Evolutionary conservation across 1,140 invertebrate species (phyloP), one percentile per base, ranked within the genome.

Genomic region (Homarus americanus): DNA sequence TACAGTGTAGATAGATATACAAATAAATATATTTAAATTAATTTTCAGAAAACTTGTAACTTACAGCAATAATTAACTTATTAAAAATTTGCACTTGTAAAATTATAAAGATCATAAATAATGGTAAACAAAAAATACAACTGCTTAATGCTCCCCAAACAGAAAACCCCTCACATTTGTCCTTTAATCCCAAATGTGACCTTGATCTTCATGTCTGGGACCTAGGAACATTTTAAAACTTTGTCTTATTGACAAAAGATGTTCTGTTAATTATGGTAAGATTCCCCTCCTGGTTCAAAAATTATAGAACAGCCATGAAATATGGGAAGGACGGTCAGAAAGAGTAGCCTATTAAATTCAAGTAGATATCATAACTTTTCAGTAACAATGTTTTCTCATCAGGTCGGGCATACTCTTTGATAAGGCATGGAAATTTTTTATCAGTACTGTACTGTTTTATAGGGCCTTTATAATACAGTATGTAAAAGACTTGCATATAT

Each of bases 391-490:
- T 69, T 9, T 69, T 5, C 4, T 66, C 9, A 17, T 32, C n/a
- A n/a, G n/a, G n/a, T n/a, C n/a, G n/a, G n/a, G 5, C 28, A 69
- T 28, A 24, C 5, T 28, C n/a, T 69, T 32, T 32, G 28, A 69
- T 5, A 63, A 15, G 24, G 20, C 0, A 63, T 0, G 4, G 24
- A 69, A 69, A 69, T 9, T 32, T 9, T 69, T 32, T 20, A 58
- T n/a, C n/a, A 49, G 5, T 7, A 49, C 12, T 49, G 15, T 7
- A 7, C 44, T 49, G 44, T 7, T 49, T 49, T 69, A 9, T 12
- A 69, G 32, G 63, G n/a, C 63, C 63, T 32, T 69, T 69, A 69
- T 9, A 69, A 63, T 63, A n/a, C n/a, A n/a, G n/a, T 63, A 63
- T 9, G 24, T 69, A 69, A 2, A 32, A 32, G 28, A 69, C 5